Conservation (phyloP, 2,888 invertebrate genomes). For the Gisinianus flammeolus region DNA sequence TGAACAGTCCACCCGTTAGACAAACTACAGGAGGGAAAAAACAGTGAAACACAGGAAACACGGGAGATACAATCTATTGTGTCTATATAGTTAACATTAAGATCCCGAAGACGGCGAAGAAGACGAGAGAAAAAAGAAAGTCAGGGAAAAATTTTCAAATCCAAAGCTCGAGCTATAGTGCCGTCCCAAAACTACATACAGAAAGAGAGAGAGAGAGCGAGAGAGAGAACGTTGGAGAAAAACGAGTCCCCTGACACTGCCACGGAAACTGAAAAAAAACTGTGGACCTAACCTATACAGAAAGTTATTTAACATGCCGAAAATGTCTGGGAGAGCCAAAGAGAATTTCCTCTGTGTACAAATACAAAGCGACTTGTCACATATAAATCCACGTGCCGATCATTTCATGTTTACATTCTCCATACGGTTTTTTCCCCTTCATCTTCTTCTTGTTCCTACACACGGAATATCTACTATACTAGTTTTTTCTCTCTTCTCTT, state of each 20-base stretch:
- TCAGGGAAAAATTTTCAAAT: too few relatives aligned
- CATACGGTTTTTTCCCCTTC: neutral
- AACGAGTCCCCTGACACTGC: constrained; percentile 16
- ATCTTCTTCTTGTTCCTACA: too few relatives aligned
- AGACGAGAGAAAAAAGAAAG: too few relatives aligned
- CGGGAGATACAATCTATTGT: neutral
- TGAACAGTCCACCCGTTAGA: neutral
- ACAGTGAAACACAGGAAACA: neutral
- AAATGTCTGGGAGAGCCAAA: constrained; percentile 18
- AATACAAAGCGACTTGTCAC: constrained; percentile 25
- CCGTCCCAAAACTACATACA: neutral
- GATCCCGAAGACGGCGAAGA: too few relatives aligned
- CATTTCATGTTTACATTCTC: constrained; percentile 15
- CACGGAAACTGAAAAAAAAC: neutral
- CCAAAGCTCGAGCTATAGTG: too few relatives aligned
- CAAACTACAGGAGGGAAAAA: neutral
- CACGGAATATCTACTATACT: neutral
- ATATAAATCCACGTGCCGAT: constrained; percentile 35
- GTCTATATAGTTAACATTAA: neutral
- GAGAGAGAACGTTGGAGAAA: constrained; percentile 10
- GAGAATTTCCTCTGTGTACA: neutral
- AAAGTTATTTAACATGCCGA: constrained; percentile 29
- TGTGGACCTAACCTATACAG: neutral
- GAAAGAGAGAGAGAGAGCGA: neutral
- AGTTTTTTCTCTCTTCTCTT: neutral